phyloP scores from a whole-genome alignment of 2,113 vertebrate species.

The Centropus bengalensis region DNA sequence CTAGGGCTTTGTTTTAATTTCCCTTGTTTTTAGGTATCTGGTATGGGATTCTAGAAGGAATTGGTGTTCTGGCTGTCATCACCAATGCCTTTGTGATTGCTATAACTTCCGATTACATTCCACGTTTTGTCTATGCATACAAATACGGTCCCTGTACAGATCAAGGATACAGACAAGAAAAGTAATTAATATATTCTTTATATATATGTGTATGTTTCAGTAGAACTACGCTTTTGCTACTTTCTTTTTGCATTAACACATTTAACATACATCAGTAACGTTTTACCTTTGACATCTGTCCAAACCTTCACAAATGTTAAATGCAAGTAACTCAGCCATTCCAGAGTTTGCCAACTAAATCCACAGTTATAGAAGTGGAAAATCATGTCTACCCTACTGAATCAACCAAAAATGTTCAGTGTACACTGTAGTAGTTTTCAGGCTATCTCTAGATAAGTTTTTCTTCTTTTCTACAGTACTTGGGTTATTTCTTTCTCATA shows the following conservation, averaged over 20 bases:
- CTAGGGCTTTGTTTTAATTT: background rate
- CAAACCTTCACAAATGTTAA: background rate
- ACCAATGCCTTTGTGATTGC: constrained; percentile 99
- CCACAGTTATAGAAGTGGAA: background rate
- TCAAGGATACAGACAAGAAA: constrained; percentile 84
- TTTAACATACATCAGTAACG: background rate
- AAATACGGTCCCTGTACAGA: constrained; percentile 94
- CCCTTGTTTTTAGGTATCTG: constrained; percentile 87
- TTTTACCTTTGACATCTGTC: background rate
- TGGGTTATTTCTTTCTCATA: background rate
- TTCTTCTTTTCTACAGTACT: background rate
- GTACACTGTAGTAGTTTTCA: background rate
- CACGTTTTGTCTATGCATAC: constrained; percentile 96
- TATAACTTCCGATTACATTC: constrained; percentile 98
- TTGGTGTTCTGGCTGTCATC: constrained; percentile 96
- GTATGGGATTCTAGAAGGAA: constrained; percentile 97
- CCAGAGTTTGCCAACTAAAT: background rate
- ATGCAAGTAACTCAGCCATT: background rate
- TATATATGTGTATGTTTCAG: background rate
- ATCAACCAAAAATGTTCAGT: background rate
- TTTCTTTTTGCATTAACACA: background rate
- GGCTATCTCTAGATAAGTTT: background rate
- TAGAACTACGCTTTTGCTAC: background rate
- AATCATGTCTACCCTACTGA: background rate
- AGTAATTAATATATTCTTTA: constrained; percentile 75